Evolutionary conservation across 2,113 vertebrate species (phyloP).

Genomic region (Malurus cyaneus): DNA sequence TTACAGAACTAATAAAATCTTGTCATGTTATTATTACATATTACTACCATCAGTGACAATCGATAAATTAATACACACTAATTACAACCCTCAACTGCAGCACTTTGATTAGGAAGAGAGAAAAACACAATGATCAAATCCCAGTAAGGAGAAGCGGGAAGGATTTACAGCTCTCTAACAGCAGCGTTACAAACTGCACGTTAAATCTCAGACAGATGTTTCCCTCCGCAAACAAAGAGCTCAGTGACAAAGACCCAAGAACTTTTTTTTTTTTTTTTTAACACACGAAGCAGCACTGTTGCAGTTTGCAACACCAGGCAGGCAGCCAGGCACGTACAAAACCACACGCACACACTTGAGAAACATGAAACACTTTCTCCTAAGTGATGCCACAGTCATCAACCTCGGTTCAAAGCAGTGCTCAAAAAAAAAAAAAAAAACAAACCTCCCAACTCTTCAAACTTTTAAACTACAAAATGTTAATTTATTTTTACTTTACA

Average conservation of each 20-base stretch:
- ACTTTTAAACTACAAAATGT: background rate
- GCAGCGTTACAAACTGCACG: conserved; percentile 24
- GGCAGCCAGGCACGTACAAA: background rate
- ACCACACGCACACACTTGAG: background rate
- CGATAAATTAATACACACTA: background rate
- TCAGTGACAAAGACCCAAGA: conserved; percentile 8
- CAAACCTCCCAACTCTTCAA: background rate
- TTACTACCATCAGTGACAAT: background rate
- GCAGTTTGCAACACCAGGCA: background rate
- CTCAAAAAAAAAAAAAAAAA: background rate
- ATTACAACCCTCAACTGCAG: background rate
- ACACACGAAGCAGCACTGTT: background rate
- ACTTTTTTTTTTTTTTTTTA: background rate
- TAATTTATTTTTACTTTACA: background rate
- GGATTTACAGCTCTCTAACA: conserved; percentile 55
- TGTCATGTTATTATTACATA: background rate
- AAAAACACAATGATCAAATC: background rate
- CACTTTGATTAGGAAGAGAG: background rate
- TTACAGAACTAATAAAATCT: background rate
- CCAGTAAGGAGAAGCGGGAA: background rate
- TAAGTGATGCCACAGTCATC: rapidly evolving
- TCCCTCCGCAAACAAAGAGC: conserved; percentile 50
- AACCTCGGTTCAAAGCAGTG: rapidly evolving
- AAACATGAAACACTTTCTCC: background rate
- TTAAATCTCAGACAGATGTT: conserved; percentile 66